Base-by-base conservation (phyloP, 2,888 invertebrate genomes). In the Amphipoea lucens region DNA sequence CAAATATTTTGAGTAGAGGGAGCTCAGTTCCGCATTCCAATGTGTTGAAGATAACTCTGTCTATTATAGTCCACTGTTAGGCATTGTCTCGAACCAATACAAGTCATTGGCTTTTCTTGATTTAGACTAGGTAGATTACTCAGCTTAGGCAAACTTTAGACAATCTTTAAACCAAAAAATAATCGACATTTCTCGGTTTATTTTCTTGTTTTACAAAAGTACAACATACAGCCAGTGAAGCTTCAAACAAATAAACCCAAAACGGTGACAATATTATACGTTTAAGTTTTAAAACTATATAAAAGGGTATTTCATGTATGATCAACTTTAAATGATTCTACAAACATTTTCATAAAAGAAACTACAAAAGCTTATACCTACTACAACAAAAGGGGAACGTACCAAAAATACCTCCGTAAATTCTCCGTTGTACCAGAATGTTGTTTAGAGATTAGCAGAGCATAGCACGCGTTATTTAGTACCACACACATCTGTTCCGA, bases 401-500 rank as follows among this genome's bases (percentile, higher is more conserved):
- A 60, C 57, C 57, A 69, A 79, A 82, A 85, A 86, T 83, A 68
- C 70, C 67, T 63, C 42, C 71, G 80, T 84, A 82, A 85, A 84
- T 89, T 84, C 76, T 69, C 73, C 62, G 42, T 75, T 79, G 76
- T 81, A 69, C 57, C 70, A 76, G 74, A 85, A 80, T 83, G 79
- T 82, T 87, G 85, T 82, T 81, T 76, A 78, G 81, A 87, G 88
- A 90, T 90, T 88, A 89, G 83, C 83, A 71, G 69, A 82, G 81
- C 79, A 79, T 76, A 79, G 84, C 79, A 82, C 86, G 87, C 84
- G 87, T 88, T 82, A 82, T 87, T 86, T 86, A 87, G 84, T 82
- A 42, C 60, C 73, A 70, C 68, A 86, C 76, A 79, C 79, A 84
- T 78, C 74, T 84, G 83, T 80, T 78, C 45, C 45, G 63, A 74